Percentiles rank a stretch among this genome's conserved stretches.
Conservation (phyloP, 2,113 vertebrate species). For the Condylura cristata region DNA sequence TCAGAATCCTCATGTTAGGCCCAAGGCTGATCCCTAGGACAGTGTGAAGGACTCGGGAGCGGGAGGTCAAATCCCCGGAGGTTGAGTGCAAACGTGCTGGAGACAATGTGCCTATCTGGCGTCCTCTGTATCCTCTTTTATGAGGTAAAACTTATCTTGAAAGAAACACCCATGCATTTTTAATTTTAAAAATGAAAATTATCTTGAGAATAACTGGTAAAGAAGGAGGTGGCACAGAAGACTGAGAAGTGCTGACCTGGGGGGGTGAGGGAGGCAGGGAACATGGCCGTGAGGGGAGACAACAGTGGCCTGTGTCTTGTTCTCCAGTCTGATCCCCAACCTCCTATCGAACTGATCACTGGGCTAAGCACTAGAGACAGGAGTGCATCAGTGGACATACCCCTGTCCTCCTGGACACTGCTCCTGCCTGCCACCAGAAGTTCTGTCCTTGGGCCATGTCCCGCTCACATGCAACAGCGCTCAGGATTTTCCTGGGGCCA, state of each 20-base stretch:
- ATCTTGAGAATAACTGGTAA: neutral
- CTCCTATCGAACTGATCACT: neutral
- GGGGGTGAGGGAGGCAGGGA: neutral
- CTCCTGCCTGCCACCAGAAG: neutral
- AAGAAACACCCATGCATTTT: neutral
- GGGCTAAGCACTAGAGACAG: neutral
- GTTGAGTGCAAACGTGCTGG: neutral
- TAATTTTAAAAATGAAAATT: neutral
- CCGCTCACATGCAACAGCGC: neutral
- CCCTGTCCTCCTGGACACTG: neutral
- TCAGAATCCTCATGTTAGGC: neutral
- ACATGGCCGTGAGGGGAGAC: neutral
- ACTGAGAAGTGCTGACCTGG: too few species aligned
- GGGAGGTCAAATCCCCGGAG: neutral
- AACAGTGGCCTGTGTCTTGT: neutral
- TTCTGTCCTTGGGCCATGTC: neutral
- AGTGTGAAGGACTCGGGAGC: neutral
- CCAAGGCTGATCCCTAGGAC: neutral
- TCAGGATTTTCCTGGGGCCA: neutral
- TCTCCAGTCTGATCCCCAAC: neutral
- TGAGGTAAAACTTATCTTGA: neutral
- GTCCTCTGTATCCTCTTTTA: neutral
- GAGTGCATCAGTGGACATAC: neutral
- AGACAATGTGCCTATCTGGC: neutral
- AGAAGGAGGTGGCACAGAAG: neutral